Evolutionary conservation across 2,888 invertebrate species (phyloP), one percentile per base, ranked within the genome.

Genomic region (Cheilosia variabilis): DNA sequence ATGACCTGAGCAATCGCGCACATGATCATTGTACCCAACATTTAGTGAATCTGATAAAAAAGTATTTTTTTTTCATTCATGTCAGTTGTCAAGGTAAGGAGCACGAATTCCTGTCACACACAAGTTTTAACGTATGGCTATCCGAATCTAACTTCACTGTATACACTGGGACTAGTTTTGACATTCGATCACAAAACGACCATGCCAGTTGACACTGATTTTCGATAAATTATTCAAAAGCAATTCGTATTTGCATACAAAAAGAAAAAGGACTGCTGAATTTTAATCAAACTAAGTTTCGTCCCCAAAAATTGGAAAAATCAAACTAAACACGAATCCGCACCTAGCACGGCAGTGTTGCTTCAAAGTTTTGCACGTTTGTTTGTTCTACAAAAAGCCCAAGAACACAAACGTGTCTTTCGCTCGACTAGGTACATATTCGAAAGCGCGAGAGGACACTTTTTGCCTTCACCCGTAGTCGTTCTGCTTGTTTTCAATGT

Each of bases 311-410:
- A 57, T 9, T 55, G 27, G 41, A 24, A 6, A 5, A 50, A 77
- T 52, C 47, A 69, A 76, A 43, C 27, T 58, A 13, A 47, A 63
- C 63, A 57, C 52, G 55, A 63, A 55, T n/a, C 24, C 22, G n/a
- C n/a, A 63, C 43, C 13, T 63, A 45, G 52, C 60, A 66, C 53
- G 45, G 43, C 65, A 47, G 43, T 58, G 9, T 43, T 47, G 5
- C n/a, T 66, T 78, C 31, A 17, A 47, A 55, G 58, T 58, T 65
- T 15, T 82, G 55, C 78, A 82, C 72, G 66, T 82, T 72, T 78
- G 68, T 68, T 78, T 82, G 27, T 6, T 27, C 7, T 27, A 27
- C 6, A 6, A 27, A 27, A 6, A 6, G 72, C 71, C 34, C 10
- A 58, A 50, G 62, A 82, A 57, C n/a, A 82, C 45, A 73, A 50